Evolutionary conservation across 1,140 invertebrate genomes (phyloP).

Genomic region (Macrotrachela quadricornifera): DNA sequence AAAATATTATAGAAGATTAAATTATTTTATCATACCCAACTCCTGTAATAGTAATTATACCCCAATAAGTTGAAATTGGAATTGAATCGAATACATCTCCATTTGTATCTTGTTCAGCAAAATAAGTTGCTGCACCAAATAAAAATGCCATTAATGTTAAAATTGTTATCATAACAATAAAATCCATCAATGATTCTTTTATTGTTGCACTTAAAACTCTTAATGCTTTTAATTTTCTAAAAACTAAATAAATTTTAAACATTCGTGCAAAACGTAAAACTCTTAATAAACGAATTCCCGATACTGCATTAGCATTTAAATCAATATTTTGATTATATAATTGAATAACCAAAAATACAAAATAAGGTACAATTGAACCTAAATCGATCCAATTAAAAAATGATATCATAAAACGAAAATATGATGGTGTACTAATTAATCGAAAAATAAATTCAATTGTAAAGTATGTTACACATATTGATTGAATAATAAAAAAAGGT

Average conservation of each 20-base stretch:
- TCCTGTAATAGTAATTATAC: no score
- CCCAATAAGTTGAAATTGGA: no score
- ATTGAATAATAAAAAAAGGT: constrained; percentile 22
- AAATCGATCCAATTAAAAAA: constrained; percentile 99
- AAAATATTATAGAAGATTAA: no score
- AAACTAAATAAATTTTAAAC: constrained; percentile 12
- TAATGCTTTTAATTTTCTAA: no score
- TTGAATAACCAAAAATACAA: constrained; percentile 59
- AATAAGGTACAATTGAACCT: constrained; percentile 90
- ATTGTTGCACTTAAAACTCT: no score
- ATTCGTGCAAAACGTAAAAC: constrained; percentile 27
- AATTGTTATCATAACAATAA: no score
- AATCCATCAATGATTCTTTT: no score
- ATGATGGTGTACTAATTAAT: constrained; percentile 21
- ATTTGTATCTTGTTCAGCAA: no score
- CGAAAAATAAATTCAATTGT: constrained; percentile 19
- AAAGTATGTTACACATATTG: constrained; percentile 31
- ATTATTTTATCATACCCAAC: no score
- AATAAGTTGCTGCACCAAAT: no score
- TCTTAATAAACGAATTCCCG: constrained; percentile 25
- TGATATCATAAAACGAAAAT: constrained; percentile 33
- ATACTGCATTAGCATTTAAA: neutral
- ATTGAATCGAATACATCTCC: no score
- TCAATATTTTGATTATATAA: neutral
- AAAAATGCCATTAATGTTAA: no score